Evolutionary conservation across 2,797 vertebrate genomes (phyloP).

Genomic region (Kryptopterus vitreolus): DNA sequence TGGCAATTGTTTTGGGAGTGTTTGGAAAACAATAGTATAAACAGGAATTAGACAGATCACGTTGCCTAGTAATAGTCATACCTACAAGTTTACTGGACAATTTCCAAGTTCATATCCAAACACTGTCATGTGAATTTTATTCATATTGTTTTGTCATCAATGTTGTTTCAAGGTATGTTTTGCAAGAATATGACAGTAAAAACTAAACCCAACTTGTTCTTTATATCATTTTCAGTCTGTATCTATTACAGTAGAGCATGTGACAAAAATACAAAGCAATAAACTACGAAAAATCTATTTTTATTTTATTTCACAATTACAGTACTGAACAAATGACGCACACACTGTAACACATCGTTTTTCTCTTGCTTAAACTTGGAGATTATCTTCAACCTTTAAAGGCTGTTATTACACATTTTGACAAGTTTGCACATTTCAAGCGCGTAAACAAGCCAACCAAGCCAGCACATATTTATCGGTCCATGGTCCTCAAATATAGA

Average conservation of each 20-base stretch:
- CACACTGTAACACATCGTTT: too few species aligned
- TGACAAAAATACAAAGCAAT: constrained; percentile 1
- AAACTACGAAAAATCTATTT: background rate
- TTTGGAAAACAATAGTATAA: background rate
- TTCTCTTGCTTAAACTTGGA: background rate
- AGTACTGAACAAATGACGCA: background rate
- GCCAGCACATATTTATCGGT: constrained; percentile 30
- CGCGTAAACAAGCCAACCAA: constrained; percentile 41
- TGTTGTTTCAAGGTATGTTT: background rate
- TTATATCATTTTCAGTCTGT: background rate
- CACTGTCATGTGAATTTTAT: background rate
- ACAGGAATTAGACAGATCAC: background rate
- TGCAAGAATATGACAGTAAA: background rate
- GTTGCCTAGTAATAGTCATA: background rate
- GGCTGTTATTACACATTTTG: background rate
- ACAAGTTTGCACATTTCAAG: background rate
- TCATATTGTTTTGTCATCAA: background rate
- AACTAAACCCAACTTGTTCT: background rate
- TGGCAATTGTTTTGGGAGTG: background rate
- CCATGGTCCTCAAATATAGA: constrained; percentile 8
- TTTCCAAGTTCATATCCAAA: background rate
- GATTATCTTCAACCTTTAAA: constrained; percentile 16
- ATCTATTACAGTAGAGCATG: background rate
- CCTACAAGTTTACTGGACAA: background rate
- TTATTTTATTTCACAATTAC: background rate